Percentiles rank a stretch among this genome's conserved stretches.
These are phyloP conservation scores for Ricordea florida DNA, from an alignment of 92 coral and sea anemone species.

Conservation along the genomic window DNA sequence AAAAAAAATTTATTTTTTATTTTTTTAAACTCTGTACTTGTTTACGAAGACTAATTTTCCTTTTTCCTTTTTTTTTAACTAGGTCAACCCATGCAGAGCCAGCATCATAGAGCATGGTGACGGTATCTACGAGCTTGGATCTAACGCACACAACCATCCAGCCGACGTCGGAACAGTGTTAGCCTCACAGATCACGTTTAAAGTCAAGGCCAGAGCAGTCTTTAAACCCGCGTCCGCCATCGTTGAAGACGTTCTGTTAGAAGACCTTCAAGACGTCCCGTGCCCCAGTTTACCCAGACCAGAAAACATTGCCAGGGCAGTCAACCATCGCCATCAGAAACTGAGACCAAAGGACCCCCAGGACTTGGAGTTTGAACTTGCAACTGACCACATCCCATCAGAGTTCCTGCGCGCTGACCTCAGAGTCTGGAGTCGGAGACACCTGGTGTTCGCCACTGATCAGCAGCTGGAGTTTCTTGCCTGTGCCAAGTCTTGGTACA, in stretches of 20 bases:
- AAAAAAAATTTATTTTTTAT: neutral
- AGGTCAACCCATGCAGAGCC: conserved; percentile 3
- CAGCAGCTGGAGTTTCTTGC: neutral
- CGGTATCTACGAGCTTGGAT: neutral
- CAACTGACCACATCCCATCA: neutral
- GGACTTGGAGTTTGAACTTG: neutral
- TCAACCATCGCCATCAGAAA: neutral
- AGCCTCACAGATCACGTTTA: neutral
- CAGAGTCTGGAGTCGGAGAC: neutral
- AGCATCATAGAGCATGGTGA: neutral
- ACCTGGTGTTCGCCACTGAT: neutral
- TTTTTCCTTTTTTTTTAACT: neutral
- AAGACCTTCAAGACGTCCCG: neutral
- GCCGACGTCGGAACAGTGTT: neutral
- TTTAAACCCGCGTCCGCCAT: conserved; percentile 28
- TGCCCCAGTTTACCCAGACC: neutral
- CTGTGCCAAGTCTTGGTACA: neutral
- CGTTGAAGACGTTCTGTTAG: neutral
- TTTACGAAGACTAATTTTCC: no score
- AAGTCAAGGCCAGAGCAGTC: conserved; percentile 8
- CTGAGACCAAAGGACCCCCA: conserved; percentile 11
- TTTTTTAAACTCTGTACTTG: neutral
- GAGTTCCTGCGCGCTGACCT: conserved; percentile 13
- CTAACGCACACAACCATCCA: neutral
- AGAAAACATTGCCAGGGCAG: neutral